Evolutionary conservation across 2,113 vertebrate genomes (phyloP).

Genomic region (Nipponia nippon): DNA sequence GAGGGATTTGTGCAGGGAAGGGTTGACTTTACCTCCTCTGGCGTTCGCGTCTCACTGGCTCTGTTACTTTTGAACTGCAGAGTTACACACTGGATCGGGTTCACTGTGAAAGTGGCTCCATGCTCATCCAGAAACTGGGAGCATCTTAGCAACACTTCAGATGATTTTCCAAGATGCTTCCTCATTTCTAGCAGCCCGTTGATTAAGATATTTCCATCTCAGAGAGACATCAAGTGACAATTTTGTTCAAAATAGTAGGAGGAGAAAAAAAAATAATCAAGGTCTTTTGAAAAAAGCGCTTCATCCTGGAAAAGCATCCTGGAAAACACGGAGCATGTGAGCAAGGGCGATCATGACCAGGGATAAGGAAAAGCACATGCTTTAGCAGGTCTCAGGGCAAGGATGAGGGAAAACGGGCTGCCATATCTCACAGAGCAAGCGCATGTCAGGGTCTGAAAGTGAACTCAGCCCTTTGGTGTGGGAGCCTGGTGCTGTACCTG

Average conservation of each 20-base stretch:
- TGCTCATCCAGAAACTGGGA: neutral
- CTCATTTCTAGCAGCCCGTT: neutral
- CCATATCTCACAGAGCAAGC: neutral
- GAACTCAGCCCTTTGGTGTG: neutral
- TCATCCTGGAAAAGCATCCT: neutral
- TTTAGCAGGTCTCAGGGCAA: neutral
- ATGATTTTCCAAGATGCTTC: neutral
- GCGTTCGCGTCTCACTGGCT: neutral
- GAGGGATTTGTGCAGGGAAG: neutral
- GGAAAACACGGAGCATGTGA: neutral
- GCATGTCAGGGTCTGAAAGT: neutral
- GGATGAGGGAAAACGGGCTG: neutral
- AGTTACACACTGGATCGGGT: neutral
- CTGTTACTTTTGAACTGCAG: neutral
- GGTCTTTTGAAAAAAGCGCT: neutral
- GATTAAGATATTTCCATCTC: neutral
- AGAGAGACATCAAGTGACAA: neutral
- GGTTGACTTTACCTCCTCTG: neutral
- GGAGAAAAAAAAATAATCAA: neutral
- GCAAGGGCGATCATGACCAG: neutral
- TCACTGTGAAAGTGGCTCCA: neutral
- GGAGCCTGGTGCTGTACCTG: neutral
- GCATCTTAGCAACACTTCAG: neutral
- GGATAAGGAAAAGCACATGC: neutral
- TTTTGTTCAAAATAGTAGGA: neutral